phyloP scores from a whole-genome alignment of 2,888 invertebrate genomes.

The Psococerastis gibbosa region DNA sequence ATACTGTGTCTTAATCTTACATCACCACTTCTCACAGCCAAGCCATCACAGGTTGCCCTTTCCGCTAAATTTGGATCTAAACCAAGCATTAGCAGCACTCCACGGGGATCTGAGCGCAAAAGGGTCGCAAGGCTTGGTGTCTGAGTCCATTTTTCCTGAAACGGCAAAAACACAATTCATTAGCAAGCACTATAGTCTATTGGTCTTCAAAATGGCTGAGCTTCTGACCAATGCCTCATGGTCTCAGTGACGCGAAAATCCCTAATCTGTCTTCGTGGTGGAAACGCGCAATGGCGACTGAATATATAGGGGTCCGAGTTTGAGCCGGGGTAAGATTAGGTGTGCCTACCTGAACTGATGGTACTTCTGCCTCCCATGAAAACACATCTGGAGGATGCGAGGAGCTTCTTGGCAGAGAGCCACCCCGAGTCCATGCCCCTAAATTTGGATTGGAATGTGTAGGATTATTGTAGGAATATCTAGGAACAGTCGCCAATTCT shows the following conservation, averaged over 20 bases:
- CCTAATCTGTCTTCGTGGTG: too few relatives aligned
- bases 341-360: constrained; percentile 2
- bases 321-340: too few relatives aligned
- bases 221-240: neutral
- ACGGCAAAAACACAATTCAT: neutral
- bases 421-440: constrained; percentile 2
- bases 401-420: constrained; percentile 48
- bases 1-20: too few relatives aligned
- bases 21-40: too few relatives aligned
- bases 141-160: constrained; percentile 28
- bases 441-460: constrained; percentile 72
- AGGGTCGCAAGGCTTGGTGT: constrained; percentile 35
- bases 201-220: too few relatives aligned
- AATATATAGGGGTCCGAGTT: too few relatives aligned
- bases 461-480: constrained; percentile 32
- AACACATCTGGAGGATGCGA: constrained; percentile 75
- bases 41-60: neutral
- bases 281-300: too few relatives aligned
- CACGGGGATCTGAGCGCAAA: constrained; percentile 51
- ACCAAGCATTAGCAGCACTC: constrained; percentile 52
- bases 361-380: constrained; percentile 42
- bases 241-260: too few relatives aligned
- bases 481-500: constrained; percentile 48
- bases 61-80: constrained; percentile 35
- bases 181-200: too few relatives aligned